Evolutionary conservation across 2,797 vertebrate genomes (phyloP).

Genomic region (Natrix natrix): DNA sequence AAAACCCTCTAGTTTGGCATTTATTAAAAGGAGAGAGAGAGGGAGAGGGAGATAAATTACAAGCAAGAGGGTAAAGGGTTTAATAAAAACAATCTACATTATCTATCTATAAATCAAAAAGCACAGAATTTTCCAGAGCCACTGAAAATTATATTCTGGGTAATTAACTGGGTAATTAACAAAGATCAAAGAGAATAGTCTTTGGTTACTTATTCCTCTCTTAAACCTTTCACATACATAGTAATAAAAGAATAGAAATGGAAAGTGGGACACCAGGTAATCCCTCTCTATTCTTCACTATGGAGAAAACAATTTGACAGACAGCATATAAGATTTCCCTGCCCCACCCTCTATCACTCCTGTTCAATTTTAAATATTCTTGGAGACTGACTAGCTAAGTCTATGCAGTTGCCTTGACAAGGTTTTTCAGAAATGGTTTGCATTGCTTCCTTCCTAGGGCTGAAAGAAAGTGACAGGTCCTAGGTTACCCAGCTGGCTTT

Average conservation of each 20-base stretch:
- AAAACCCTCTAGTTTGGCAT: not conserved
- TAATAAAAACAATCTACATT: not conserved
- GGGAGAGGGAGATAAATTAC: not conserved
- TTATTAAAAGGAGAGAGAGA: not conserved
- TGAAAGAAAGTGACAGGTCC: not conserved
- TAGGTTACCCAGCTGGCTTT: not conserved
- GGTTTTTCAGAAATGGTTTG: not conserved
- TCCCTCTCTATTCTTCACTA: not conserved
- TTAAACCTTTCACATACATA: not conserved
- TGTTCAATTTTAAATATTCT: not conserved
- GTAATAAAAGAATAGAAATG: not conserved
- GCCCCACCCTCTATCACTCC: accelerated
- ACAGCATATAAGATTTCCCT: not conserved
- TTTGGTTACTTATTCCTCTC: not conserved
- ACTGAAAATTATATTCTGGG: not conserved
- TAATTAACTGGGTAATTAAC: not conserved
- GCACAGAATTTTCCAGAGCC: not conserved
- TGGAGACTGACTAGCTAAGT: not conserved
- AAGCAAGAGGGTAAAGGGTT: not conserved
- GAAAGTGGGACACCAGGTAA: not conserved
- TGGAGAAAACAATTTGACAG: not conserved
- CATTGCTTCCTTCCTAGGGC: not conserved
- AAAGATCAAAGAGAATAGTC: not conserved
- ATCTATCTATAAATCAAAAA: not conserved
- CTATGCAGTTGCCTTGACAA: not conserved